Percentiles rank a stretch among this genome's conserved stretches.
These are phyloP conservation scores for Sarcophaga caerulescens DNA, from an alignment of 2,888 invertebrate species.

Conservation along the genomic window DNA sequence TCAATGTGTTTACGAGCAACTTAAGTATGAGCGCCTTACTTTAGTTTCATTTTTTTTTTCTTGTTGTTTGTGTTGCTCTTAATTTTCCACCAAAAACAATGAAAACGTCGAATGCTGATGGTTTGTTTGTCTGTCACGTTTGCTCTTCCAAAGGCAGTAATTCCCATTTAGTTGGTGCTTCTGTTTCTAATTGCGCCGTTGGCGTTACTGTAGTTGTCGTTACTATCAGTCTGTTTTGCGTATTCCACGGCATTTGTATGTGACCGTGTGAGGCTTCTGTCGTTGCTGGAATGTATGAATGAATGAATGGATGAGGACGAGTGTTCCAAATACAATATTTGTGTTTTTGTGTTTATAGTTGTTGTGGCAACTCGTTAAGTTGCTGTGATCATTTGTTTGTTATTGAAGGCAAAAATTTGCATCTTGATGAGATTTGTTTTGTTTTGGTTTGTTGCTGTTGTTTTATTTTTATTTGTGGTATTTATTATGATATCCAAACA, in stretches of 20 bases:
- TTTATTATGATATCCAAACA: slow-evolving; percentile 13
- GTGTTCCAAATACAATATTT: slow-evolving; percentile 24
- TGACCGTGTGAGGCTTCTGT: not conserved
- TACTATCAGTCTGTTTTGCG: slow-evolving; percentile 21
- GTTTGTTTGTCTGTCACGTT: not conserved
- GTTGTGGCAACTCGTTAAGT: slow-evolving; percentile 71
- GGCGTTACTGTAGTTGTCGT: slow-evolving; percentile 30
- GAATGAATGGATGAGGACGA: slow-evolving; percentile 12
- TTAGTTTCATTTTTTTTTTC: not conserved
- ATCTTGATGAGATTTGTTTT: slow-evolving; percentile 65
- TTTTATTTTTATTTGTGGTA: slow-evolving; percentile 51
- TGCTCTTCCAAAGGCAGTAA: not conserved
- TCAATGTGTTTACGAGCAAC: slow-evolving; percentile 59
- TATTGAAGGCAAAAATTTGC: slow-evolving; percentile 61
- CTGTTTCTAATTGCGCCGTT: slow-evolving; percentile 32
- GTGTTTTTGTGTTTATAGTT: slow-evolving; percentile 52
- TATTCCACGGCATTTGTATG: slow-evolving; percentile 20
- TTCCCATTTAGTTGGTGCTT: not conserved
- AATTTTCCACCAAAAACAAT: slow-evolving; percentile 57
- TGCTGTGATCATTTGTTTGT: slow-evolving; percentile 68
- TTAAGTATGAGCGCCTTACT: slow-evolving; percentile 43
- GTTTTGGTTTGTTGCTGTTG: slow-evolving; percentile 55
- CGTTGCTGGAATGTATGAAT: not conserved
- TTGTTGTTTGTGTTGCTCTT: slow-evolving; percentile 30
- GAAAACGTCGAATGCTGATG: slow-evolving; percentile 28